Evolutionary conservation across 2,113 vertebrate genomes (phyloP).

Genomic region (Vombatus ursinus): DNA sequence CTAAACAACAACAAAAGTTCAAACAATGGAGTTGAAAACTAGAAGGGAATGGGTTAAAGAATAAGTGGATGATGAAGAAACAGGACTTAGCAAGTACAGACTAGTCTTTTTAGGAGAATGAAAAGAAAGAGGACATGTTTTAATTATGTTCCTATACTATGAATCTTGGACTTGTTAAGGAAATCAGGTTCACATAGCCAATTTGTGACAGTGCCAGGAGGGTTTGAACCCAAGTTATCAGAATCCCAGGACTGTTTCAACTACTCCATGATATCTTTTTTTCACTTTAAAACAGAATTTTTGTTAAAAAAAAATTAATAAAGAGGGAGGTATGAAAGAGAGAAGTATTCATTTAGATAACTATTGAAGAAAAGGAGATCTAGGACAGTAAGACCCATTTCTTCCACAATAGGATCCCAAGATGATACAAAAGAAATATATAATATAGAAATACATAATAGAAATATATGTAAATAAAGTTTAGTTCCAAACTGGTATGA

Average conservation of each 20-base stretch:
- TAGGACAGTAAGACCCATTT: slow-evolving; percentile 59
- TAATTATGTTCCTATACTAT: background rate
- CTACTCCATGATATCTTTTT: background rate
- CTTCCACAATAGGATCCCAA: slow-evolving; percentile 56
- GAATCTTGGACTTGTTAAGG: background rate
- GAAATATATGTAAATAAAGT: no score
- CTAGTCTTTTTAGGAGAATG: background rate
- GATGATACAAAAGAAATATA: slow-evolving; percentile 30
- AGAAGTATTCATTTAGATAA: slow-evolving; percentile 70
- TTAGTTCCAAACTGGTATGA: slow-evolving; percentile 69
- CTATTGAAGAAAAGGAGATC: slow-evolving; percentile 69
- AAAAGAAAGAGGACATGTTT: background rate
- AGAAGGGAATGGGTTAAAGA: background rate
- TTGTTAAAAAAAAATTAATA: slow-evolving; percentile 66
- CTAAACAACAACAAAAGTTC: background rate
- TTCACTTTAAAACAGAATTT: background rate
- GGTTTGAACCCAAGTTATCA: background rate
- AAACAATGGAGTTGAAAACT: background rate
- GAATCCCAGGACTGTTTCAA: background rate
- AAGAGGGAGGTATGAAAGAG: slow-evolving; percentile 55
- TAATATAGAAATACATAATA: slow-evolving; percentile 31
- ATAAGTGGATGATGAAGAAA: background rate
- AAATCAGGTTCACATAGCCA: background rate
- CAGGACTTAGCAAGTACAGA: background rate
- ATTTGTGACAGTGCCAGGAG: background rate